Evolutionary conservation across 2,888 invertebrate genomes (phyloP).

Genomic region (Sipha maydis): DNA sequence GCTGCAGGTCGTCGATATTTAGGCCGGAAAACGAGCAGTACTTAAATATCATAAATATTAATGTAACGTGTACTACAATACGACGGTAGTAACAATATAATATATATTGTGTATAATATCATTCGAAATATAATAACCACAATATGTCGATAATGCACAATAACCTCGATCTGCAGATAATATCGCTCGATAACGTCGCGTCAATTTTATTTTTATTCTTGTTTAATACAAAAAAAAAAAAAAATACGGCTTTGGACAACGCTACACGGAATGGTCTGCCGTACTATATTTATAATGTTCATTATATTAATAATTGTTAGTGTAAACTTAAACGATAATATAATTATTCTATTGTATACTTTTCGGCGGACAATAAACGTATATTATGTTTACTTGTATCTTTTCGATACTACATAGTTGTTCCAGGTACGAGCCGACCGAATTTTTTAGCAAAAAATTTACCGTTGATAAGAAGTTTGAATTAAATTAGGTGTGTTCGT

Average conservation of each 20-base stretch:
- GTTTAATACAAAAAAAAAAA: background rate
- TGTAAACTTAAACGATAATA: background rate
- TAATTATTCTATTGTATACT: background rate
- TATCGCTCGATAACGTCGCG: background rate
- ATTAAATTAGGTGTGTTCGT: background rate
- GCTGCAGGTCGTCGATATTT: background rate
- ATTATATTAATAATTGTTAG: background rate
- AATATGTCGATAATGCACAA: too few relatives aligned
- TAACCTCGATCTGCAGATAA: slow-evolving; percentile 22
- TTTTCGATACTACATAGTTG: background rate
- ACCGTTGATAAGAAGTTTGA: background rate
- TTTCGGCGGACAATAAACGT: slow-evolving; percentile 36
- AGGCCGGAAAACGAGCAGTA: background rate
- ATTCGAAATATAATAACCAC: background rate
- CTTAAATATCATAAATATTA: background rate
- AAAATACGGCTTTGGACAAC: background rate
- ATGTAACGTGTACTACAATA: too few relatives aligned
- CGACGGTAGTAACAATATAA: background rate
- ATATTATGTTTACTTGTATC: background rate
- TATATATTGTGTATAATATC: background rate
- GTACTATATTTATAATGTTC: background rate
- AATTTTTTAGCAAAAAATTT: background rate
- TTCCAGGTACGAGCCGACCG: background rate
- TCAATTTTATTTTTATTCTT: slow-evolving; percentile 8
- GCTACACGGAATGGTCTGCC: background rate